These are phyloP conservation scores for Paratilapia polleni DNA, from an alignment of 2,113 vertebrate species.

Conservation along the genomic window DNA sequence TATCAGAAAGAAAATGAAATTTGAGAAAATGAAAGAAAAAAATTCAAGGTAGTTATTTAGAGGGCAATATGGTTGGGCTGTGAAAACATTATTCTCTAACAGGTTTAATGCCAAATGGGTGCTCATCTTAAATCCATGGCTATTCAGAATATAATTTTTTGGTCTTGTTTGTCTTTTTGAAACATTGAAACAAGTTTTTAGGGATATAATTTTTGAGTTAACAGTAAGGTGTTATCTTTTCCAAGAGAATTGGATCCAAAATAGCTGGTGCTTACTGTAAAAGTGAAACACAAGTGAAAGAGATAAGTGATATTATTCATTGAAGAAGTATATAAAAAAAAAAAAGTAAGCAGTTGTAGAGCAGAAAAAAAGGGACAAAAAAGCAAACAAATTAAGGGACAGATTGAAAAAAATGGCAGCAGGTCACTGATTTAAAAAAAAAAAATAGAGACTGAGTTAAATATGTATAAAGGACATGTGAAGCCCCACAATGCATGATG, in stretches of 20 bases:
- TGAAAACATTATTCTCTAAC: neutral
- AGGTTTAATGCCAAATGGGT: neutral
- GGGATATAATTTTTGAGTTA: neutral
- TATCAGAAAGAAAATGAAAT: neutral
- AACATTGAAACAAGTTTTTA: neutral
- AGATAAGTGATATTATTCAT: neutral
- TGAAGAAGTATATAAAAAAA: neutral
- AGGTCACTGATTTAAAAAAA: conserved; percentile 25
- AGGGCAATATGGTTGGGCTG: neutral
- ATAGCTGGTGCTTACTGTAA: neutral
- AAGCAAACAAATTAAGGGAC: neutral
- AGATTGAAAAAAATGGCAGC: neutral
- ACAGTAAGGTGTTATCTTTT: neutral
- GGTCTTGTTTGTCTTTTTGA: too few species aligned
- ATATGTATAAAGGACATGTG: conserved; percentile 54
- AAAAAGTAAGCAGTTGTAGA: neutral
- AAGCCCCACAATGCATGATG: conserved; percentile 12
- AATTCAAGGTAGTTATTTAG: too few species aligned
- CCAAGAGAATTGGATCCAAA: neutral
- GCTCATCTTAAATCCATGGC: neutral
- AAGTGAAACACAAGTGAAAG: neutral
- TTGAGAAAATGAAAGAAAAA: neutral
- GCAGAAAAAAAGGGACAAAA: neutral
- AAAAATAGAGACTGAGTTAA: conserved; percentile 9
- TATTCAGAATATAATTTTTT: fast-evolving